phyloP scores from a whole-genome alignment of 2,113 vertebrate genomes.

The Australoheros scitulus region DNA sequence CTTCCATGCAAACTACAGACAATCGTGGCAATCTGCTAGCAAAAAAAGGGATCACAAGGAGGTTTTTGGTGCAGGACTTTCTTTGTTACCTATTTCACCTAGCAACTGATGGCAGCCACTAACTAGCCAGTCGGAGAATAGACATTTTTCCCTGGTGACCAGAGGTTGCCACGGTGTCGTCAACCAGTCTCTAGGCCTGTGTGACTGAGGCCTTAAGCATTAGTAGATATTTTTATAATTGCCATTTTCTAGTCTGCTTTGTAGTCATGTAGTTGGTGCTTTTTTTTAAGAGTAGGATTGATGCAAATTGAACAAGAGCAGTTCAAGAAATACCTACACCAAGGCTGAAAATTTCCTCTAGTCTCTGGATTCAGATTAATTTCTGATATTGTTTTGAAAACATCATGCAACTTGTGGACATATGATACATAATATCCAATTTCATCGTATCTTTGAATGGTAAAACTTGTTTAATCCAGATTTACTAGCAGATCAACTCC shows the following conservation, averaged over 20 bases:
- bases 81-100: too few species aligned
- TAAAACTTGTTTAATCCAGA: neutral
- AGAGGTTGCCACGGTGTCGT: neutral
- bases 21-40: too few species aligned
- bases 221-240: neutral
- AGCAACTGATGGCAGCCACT: too few species aligned
- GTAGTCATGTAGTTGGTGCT: neutral
- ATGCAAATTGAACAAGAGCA: conserved; percentile 2
- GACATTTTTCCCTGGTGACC: too few species aligned
- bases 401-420: neutral
- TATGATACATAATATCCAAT: neutral
- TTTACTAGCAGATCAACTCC: neutral
- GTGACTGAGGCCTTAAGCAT: neutral
- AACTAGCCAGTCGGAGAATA: too few species aligned
- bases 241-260: neutral
- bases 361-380: neutral
- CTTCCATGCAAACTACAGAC: neutral
- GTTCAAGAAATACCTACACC: neutral
- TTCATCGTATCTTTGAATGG: neutral
- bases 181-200: neutral
- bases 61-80: too few species aligned
- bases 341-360: neutral
- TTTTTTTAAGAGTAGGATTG: neutral
- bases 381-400: neutral
- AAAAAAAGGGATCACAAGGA: too few species aligned